Percentiles rank a stretch among this genome's conserved stretches.
These are phyloP conservation scores for Bhutanitis thaidina DNA, from an alignment of 2,888 invertebrate genomes.

Conservation along the genomic window DNA sequence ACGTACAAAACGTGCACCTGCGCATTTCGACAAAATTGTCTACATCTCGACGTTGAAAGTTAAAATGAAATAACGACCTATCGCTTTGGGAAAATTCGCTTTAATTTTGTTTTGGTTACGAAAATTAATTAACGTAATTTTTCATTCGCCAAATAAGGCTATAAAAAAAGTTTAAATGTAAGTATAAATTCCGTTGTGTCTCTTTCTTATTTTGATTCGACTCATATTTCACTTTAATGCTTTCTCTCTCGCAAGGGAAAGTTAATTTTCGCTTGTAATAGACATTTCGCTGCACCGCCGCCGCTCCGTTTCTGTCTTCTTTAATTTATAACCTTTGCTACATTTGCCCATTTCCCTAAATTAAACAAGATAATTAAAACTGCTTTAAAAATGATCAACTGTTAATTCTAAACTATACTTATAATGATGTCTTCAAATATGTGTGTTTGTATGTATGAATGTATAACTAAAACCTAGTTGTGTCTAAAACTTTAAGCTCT, in stretches of 20 bases:
- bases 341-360: neutral
- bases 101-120: too few relatives aligned
- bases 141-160: slow-evolving; percentile 7
- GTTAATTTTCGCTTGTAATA: slow-evolving; percentile 28
- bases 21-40: too few relatives aligned
- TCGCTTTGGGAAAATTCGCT: too few relatives aligned
- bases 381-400: too few relatives aligned
- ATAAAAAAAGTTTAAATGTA: slow-evolving; percentile 13
- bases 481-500: too few relatives aligned
- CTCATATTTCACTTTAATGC: slow-evolving; percentile 33
- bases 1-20: too few relatives aligned
- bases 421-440: too few relatives aligned
- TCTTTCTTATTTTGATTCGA: slow-evolving; percentile 27
- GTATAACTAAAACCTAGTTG: too few relatives aligned
- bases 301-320: slow-evolving; percentile 10
- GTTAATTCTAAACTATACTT: too few relatives aligned
- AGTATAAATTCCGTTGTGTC: slow-evolving; percentile 17
- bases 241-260: slow-evolving; percentile 27
- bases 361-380: neutral
- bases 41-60: too few relatives aligned
- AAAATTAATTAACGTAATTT: slow-evolving; percentile 18
- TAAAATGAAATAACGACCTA: too few relatives aligned
- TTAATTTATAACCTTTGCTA: neutral
- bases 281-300: slow-evolving; percentile 24
- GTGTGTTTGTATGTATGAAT: too few relatives aligned